Conservation (phyloP, 2,797 vertebrate species). For the Coracias cyanogaster region DNA sequence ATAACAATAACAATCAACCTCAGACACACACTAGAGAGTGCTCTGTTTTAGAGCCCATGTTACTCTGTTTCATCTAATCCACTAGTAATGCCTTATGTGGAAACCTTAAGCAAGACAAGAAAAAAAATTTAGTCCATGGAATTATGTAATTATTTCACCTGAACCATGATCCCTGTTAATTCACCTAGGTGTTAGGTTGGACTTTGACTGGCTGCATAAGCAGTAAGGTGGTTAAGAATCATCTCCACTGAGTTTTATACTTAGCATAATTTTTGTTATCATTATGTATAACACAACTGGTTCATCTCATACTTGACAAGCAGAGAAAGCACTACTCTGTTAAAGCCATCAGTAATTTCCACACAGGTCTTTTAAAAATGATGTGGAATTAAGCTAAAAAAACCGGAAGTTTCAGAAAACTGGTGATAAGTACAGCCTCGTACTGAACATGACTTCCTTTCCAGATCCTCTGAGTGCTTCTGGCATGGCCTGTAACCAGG, state of each 20-base stretch:
- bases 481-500: not conserved
- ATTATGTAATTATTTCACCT: not conserved
- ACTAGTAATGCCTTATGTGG: not conserved
- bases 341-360: not conserved
- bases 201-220: not conserved
- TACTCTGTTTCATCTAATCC: not conserved
- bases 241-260: not conserved
- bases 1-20: not conserved
- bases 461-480: not conserved
- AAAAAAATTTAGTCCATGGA: not conserved
- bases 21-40: not conserved
- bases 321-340: not conserved
- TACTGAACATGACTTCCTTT: not conserved
- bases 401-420: not conserved
- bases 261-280: not conserved
- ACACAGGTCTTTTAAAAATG: not conserved
- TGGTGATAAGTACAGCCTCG: not conserved
- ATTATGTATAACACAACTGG: not conserved
- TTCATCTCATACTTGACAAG: not conserved
- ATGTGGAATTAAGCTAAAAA: not conserved
- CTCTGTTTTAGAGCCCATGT: not conserved
- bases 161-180: not conserved
- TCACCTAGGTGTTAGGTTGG: rapidly evolving
- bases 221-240: not conserved
- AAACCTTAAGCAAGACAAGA: rapidly evolving